These are phyloP conservation scores for Andrena fulva DNA, from an alignment of 2,888 invertebrate genomes.

Conservation along the genomic window DNA sequence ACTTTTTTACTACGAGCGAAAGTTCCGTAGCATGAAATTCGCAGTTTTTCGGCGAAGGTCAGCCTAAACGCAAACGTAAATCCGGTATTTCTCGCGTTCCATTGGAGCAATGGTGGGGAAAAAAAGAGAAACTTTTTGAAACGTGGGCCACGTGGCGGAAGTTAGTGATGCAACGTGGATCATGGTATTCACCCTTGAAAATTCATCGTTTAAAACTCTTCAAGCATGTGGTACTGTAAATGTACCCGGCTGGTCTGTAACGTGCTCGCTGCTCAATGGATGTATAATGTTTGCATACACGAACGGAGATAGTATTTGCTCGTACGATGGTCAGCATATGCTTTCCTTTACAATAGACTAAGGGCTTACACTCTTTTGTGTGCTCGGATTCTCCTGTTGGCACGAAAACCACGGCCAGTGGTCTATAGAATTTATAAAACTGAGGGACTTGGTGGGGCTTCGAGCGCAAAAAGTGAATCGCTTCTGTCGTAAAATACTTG, in stretches of 20 bases:
- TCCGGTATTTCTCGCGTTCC: slow-evolving; percentile 3
- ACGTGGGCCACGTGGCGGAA: neutral
- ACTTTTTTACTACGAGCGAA: slow-evolving; percentile 10
- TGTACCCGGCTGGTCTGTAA: neutral
- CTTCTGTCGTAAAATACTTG: neutral
- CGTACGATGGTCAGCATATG: neutral
- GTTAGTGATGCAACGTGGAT: neutral
- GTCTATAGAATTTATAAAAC: neutral
- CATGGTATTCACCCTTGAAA: neutral
- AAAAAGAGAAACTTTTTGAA: neutral
- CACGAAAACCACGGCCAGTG: neutral
- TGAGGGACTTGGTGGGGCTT: neutral
- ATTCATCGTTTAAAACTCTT: neutral
- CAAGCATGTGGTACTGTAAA: neutral
- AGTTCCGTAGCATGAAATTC: neutral
- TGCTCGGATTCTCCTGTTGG: neutral
- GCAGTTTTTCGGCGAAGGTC: neutral
- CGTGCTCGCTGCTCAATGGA: neutral
- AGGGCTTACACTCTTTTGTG: neutral
- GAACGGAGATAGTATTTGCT: neutral
- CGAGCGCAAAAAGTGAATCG: neutral
- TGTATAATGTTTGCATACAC: neutral
- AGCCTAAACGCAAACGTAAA: neutral
- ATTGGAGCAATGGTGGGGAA: neutral
- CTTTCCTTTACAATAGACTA: neutral